These are phyloP conservation scores for Liasis olivaceus DNA, from an alignment of 2,797 vertebrate genomes.

Conservation along the genomic window DNA sequence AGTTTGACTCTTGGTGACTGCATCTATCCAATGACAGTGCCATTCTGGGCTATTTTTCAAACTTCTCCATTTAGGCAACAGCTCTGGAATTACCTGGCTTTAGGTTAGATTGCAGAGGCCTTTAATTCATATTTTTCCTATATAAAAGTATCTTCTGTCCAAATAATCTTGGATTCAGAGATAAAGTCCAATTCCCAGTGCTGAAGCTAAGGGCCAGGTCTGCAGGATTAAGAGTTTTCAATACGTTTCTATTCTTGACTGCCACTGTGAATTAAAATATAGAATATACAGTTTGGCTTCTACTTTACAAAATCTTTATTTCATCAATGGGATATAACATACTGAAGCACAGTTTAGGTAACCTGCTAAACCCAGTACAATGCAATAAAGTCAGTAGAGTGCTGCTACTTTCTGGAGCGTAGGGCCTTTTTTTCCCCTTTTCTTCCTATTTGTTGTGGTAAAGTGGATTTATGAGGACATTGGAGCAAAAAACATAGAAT, in stretches of 20 bases:
- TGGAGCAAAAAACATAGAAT: not conserved
- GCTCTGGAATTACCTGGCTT: too few species aligned
- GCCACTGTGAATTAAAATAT: not conserved
- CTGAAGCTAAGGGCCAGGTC: not conserved
- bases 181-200: not conserved
- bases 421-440: not conserved
- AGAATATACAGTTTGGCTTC: not conserved
- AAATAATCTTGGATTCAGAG: not conserved
- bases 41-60: not conserved
- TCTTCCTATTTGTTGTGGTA: not conserved
- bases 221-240: not conserved
- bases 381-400: constrained; percentile 18
- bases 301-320: constrained; percentile 3
- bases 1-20: not conserved
- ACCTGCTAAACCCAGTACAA: constrained; percentile 28
- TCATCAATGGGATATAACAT: not conserved
- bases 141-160: not conserved
- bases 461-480: not conserved
- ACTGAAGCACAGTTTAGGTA: constrained; percentile 47
- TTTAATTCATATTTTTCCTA: not conserved
- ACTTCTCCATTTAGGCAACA: not conserved
- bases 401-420: constrained; percentile 22
- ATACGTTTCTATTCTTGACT: not conserved
- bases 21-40: not conserved
- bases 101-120: not conserved